phyloP scores from a whole-genome alignment of 1,140 invertebrate species.

The Cyclina sinensis region DNA sequence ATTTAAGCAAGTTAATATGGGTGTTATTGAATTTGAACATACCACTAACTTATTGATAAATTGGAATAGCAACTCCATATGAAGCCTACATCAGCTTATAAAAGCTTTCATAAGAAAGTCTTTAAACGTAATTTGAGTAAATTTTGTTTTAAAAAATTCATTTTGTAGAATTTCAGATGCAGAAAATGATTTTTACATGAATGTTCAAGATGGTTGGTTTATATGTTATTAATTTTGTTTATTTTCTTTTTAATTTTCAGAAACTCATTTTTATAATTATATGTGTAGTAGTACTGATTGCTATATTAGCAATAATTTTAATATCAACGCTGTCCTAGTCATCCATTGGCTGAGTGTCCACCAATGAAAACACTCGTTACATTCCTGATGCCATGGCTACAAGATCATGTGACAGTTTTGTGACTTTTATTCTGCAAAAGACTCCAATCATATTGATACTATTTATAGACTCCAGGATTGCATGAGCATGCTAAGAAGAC shows the following conservation, averaged over 20 bases:
- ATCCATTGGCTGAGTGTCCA: slow-evolving; percentile 88
- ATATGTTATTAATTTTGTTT: slow-evolving; percentile 51
- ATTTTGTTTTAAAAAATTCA: no score
- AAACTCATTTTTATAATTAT: slow-evolving; percentile 99
- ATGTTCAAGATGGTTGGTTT: slow-evolving; percentile 41
- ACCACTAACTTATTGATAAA: no score
- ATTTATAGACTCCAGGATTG: not conserved
- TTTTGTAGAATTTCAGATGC: no score
- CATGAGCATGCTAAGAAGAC: not conserved
- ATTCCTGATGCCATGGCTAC: slow-evolving; percentile 63
- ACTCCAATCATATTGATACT: slow-evolving; percentile 20
- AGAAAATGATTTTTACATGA: slow-evolving; percentile 1
- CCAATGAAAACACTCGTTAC: slow-evolving; percentile 50
- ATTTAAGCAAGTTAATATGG: no score
- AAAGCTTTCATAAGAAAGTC: no score
- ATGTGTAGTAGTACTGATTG: slow-evolving; percentile 96
- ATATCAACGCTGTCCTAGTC: slow-evolving; percentile 86
- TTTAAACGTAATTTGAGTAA: no score
- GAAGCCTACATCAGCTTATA: no score
- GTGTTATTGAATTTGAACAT: no score
- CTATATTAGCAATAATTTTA: slow-evolving; percentile 93
- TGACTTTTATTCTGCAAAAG: slow-evolving; percentile 39
- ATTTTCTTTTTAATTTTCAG: slow-evolving; percentile 90
- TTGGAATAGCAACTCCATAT: no score
- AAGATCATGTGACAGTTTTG: slow-evolving; percentile 36